phyloP scores from a whole-genome alignment of 2,888 invertebrate species.

The Drosophila subsilvestris region DNA sequence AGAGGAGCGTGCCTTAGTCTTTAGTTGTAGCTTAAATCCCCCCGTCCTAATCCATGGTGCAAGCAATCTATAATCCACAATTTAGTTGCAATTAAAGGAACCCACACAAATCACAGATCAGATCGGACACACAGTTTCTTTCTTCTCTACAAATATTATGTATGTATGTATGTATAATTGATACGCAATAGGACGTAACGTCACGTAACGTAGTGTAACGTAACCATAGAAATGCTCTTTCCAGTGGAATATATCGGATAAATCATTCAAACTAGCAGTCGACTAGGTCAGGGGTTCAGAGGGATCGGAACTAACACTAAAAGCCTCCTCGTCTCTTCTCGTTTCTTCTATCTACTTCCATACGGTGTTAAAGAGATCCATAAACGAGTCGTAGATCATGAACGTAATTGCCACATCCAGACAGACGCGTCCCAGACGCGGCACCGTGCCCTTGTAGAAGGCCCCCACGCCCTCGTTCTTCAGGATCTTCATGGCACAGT shows the following conservation, averaged over 20 bases:
- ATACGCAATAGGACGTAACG: neutral
- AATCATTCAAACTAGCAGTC: conserved; percentile 38
- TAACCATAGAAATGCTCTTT: conserved; percentile 45
- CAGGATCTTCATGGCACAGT: conserved; percentile 96
- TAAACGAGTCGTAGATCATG: conserved; percentile 99
- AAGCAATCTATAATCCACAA: conserved; percentile 33
- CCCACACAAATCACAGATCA: neutral
- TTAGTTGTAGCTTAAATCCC: neutral
- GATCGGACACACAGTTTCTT: neutral
- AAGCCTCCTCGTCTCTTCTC: neutral
- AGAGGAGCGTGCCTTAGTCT: conserved; percentile 4
- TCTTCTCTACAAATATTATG: neutral
- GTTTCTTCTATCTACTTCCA: conserved; percentile 86
- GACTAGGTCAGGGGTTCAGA: conserved; percentile 56
- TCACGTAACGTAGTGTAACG: neutral
- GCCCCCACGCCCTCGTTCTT: conserved; percentile 96
- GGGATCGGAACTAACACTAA: conserved; percentile 1
- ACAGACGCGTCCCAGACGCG: conserved; percentile 97
- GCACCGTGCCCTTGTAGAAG: conserved; percentile 99
- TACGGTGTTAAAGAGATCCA: conserved; percentile 96
- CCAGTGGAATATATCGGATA: conserved; percentile 45
- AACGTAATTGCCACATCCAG: conserved; percentile 99
- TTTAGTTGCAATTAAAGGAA: conserved; percentile 38
- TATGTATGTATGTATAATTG: conserved; percentile 1
- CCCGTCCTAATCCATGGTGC: conserved; percentile 36